Evolutionary conservation across 1,140 invertebrate species (phyloP).

Genomic region (Philotrypesis tridentata): DNA sequence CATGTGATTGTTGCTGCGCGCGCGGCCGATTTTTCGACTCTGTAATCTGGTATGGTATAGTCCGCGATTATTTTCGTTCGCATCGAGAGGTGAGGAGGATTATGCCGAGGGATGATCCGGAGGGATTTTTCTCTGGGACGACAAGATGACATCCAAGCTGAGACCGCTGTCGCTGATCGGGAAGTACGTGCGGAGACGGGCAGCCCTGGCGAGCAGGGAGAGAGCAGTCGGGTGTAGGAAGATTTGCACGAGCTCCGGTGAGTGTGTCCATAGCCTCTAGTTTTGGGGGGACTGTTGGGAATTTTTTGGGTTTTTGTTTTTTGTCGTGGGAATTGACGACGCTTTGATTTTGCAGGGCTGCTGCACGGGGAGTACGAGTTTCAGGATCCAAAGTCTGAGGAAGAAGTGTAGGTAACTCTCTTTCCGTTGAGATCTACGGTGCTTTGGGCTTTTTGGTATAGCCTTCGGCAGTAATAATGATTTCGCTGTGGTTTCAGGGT

Average conservation of each 20-base stretch:
- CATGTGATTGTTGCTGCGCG: no score
- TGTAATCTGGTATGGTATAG: no score
- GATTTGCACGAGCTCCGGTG: conserved; percentile 14
- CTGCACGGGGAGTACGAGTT: conserved; percentile 91
- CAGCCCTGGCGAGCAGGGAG: background rate
- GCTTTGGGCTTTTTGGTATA: background rate
- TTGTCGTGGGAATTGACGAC: background rate
- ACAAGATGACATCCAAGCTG: conserved; percentile 36
- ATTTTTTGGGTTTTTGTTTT: no score
- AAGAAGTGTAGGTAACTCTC: conserved; percentile 86
- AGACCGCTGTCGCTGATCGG: background rate
- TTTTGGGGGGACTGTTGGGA: no score
- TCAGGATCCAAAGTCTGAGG: conserved; percentile 93
- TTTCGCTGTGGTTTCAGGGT: conserved; percentile 78
- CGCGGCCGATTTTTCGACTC: no score
- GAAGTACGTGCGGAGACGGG: background rate
- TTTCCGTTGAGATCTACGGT: conserved; percentile 6
- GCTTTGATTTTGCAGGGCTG: conserved; percentile 61
- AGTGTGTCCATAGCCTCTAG: background rate
- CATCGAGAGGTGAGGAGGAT: background rate
- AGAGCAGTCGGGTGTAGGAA: background rate
- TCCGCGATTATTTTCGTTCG: background rate
- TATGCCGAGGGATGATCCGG: conserved; percentile 15
- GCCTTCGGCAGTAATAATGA: conserved; percentile 13
- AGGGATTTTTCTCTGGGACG: background rate